phyloP scores from a whole-genome alignment of 2,888 invertebrate genomes.

The Pristionchus japonicus region DNA sequence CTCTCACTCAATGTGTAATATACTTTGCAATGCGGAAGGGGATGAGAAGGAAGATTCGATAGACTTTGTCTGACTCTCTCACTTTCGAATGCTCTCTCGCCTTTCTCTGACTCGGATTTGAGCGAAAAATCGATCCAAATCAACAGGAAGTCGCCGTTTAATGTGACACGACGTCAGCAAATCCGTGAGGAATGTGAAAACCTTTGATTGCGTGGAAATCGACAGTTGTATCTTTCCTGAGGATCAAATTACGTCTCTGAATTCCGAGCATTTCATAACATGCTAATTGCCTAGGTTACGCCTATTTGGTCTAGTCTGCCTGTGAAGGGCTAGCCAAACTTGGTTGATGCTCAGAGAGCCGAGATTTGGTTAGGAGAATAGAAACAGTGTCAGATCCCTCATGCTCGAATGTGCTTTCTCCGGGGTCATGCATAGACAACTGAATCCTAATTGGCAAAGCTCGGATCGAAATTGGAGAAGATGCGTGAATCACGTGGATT shows the following conservation, averaged over 20 bases:
- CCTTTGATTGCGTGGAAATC: not conserved
- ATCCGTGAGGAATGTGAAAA: not conserved
- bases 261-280: too few species aligned
- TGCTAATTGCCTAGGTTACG: too few species aligned
- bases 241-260: too few species aligned
- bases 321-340: too few species aligned
- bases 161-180: not conserved
- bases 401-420: too few species aligned
- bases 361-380: too few species aligned
- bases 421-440: not conserved
- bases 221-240: not conserved
- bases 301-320: too few species aligned
- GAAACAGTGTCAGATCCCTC: too few species aligned
- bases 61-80: too few species aligned
- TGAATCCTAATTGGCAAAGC: not conserved
- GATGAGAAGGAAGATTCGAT: not conserved
- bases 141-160: not conserved
- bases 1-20: conserved; percentile 24
- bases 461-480: not conserved
- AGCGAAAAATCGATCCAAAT: not conserved
- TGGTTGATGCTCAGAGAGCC: too few species aligned
- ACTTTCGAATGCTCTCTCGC: too few species aligned
- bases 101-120: not conserved
- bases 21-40: conserved; percentile 22
- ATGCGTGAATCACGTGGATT: not conserved